Percentiles rank a stretch among this genome's conserved stretches.
These are phyloP conservation scores for Falco novaeseelandiae DNA, from an alignment of 2,797 vertebrate genomes.

Conservation along the genomic window DNA sequence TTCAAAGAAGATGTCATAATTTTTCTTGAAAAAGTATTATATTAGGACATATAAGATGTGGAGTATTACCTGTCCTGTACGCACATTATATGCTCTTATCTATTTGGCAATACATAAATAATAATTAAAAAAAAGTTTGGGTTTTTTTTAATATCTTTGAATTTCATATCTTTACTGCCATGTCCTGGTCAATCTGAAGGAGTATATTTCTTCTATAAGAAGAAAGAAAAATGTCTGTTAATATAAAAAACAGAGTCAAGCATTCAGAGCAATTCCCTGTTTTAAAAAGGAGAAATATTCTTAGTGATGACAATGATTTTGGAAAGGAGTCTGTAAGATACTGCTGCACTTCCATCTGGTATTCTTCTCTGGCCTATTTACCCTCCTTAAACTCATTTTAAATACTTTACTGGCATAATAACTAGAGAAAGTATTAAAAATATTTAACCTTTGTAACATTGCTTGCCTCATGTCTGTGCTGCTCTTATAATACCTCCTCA, in stretches of 20 bases:
- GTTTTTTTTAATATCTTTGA: not conserved
- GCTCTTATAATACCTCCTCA: not conserved
- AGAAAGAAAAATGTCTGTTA: not conserved
- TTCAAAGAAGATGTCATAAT: not conserved
- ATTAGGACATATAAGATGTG: not conserved
- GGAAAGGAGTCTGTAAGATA: not conserved
- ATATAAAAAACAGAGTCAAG: not conserved
- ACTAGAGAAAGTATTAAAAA: not conserved
- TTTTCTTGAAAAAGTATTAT: not conserved
- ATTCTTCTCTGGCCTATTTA: not conserved
- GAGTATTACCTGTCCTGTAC: not conserved
- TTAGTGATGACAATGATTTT: not conserved
- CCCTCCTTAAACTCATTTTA: not conserved
- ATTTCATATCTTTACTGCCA: not conserved
- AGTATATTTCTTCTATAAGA: not conserved
- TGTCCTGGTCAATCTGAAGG: not conserved
- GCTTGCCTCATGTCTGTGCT: rapidly evolving
- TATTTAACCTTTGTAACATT: not conserved
- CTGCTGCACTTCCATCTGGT: not conserved
- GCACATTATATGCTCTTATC: not conserved
- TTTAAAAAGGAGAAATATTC: not conserved
- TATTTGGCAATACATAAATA: not conserved
- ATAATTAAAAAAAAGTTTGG: not conserved
- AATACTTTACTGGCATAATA: not conserved
- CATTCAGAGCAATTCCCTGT: not conserved